These are phyloP conservation scores for Rhingia campestris DNA, from an alignment of 2,888 invertebrate species.

Conservation along the genomic window DNA sequence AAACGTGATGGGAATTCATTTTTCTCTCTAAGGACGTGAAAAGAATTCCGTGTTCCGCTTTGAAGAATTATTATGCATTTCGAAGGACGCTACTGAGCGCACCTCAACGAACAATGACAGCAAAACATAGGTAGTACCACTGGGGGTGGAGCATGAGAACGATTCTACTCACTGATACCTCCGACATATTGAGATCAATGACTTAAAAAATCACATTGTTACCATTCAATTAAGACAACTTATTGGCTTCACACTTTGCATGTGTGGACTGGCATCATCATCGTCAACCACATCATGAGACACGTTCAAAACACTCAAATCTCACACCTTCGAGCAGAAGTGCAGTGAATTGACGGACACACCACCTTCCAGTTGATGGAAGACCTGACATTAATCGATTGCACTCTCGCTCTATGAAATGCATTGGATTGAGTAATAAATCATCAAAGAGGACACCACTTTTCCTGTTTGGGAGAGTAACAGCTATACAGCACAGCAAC, in stretches of 20 bases:
- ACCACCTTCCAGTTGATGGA: constrained; percentile 57
- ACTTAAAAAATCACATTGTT: constrained; percentile 34
- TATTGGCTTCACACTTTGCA: constrained; percentile 38
- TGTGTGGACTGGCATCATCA: constrained; percentile 14
- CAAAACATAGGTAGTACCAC: constrained; percentile 4
- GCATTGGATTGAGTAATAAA: constrained; percentile 68
- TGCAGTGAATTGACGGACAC: constrained; percentile 59
- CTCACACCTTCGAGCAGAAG: background rate
- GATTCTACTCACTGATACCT: constrained; percentile 5
- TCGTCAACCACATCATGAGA: constrained; percentile 39
- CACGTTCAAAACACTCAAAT: constrained; percentile 9
- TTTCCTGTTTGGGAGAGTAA: constrained; percentile 51
- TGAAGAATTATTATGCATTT: constrained; percentile 51
- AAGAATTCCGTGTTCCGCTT: constrained; percentile 49
- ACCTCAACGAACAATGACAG: constrained; percentile 38
- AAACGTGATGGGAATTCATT: constrained; percentile 70
- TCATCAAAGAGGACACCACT: constrained; percentile 68
- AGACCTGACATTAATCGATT: constrained; percentile 69
- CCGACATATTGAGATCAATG: constrained; percentile 46
- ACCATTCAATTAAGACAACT: constrained; percentile 48
- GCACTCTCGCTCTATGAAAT: constrained; percentile 60
- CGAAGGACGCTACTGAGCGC: constrained; percentile 7
- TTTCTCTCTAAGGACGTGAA: constrained; percentile 58
- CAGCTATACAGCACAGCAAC: constrained; percentile 26
- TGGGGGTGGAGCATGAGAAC: background rate